These are phyloP conservation scores for Melipona bicolor DNA, from an alignment of 2,888 invertebrate genomes.

Conservation along the genomic window DNA sequence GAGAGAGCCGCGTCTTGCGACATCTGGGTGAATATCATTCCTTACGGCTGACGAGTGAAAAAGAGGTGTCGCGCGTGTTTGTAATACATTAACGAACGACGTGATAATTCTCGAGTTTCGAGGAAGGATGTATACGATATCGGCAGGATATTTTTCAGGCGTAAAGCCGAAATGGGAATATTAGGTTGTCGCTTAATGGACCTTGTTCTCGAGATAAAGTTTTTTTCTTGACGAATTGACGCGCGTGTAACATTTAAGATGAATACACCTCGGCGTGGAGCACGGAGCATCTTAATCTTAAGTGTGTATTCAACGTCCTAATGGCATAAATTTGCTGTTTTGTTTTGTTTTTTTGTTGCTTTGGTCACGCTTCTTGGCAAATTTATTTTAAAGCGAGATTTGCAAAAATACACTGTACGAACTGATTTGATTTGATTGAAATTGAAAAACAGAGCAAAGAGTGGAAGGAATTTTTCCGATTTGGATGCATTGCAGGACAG, in stretches of 20 bases:
- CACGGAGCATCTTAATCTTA: neutral
- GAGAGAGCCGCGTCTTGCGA: conserved; percentile 12
- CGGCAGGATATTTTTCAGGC: neutral
- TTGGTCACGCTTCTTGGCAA: neutral
- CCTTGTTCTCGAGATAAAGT: neutral
- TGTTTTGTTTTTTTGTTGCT: neutral
- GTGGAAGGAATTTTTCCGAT: neutral
- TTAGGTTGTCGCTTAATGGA: neutral
- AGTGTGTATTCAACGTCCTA: neutral
- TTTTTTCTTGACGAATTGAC: no score
- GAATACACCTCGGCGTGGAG: no score
- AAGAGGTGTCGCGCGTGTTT: neutral
- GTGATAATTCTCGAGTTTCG: neutral
- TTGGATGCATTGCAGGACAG: no score
- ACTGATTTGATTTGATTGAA: no score
- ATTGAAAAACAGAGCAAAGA: no score
- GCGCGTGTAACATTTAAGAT: no score
- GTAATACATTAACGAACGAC: neutral
- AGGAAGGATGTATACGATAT: neutral
- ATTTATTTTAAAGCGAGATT: neutral
- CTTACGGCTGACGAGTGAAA: no score
- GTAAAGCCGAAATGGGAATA: neutral
- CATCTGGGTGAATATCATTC: conserved; percentile 30
- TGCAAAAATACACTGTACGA: neutral
- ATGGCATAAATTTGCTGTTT: neutral